phyloP scores from a whole-genome alignment of 2,113 vertebrate genomes.

The Circaetus cinerascens region DNA sequence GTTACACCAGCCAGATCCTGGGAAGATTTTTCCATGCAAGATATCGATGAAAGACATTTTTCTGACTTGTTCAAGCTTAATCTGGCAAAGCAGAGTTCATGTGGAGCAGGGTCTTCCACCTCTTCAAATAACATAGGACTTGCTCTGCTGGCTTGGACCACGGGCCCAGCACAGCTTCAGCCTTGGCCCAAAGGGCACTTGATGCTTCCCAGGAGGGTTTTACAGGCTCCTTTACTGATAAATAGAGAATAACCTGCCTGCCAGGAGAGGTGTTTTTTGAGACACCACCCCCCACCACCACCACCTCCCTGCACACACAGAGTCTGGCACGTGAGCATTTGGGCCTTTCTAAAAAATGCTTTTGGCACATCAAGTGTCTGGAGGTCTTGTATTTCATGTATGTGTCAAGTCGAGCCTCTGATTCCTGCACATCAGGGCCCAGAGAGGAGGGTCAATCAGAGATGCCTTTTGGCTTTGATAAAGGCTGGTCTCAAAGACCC shows the following conservation, averaged over 20 bases:
- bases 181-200: not conserved
- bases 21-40: not conserved
- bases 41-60: not conserved
- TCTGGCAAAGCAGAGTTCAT: not conserved
- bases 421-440: not conserved
- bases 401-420: not conserved
- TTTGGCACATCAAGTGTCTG: not conserved
- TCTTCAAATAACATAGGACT: not conserved
- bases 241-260: not conserved
- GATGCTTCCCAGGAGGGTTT: not conserved
- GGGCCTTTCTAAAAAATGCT: not conserved
- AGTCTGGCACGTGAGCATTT: not conserved
- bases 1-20: not conserved
- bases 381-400: not conserved
- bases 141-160: not conserved
- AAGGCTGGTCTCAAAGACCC: not conserved
- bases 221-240: not conserved
- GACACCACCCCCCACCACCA: not conserved
- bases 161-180: not conserved
- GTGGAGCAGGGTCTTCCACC: not conserved
- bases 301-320: fast-evolving
- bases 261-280: not conserved
- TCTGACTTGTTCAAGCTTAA: not conserved
- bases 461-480: not conserved
- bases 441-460: not conserved